Evolutionary conservation across 2,113 vertebrate species (phyloP).

Genomic region (Scatophagus argus): DNA sequence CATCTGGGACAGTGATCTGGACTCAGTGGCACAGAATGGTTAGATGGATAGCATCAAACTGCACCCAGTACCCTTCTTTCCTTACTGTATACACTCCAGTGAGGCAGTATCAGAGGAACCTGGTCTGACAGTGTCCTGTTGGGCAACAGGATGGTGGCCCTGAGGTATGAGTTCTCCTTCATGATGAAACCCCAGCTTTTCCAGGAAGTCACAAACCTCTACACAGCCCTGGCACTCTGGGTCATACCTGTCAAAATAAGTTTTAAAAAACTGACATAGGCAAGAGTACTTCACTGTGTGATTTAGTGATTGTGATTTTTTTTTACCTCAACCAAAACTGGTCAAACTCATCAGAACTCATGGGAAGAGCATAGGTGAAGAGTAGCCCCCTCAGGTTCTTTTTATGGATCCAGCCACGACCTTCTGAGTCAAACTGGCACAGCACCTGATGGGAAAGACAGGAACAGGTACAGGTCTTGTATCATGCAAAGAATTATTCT

Average conservation of each 20-base stretch:
- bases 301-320: not conserved
- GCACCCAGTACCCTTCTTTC: not conserved
- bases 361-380: conserved; percentile 79
- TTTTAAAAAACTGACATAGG: not conserved
- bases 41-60: not conserved
- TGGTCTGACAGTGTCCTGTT: not conserved
- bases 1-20: not conserved
- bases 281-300: not conserved
- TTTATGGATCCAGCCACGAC: conserved; percentile 75
- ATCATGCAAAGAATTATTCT: not conserved
- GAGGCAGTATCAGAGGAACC: not conserved
- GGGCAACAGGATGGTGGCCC: not conserved
- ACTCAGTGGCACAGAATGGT: not conserved
- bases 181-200: conserved; percentile 67
- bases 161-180: not conserved
- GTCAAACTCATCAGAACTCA: conserved; percentile 82
- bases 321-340: conserved; percentile 84
- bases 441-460: conserved; percentile 72
- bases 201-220: conserved; percentile 81
- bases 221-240: conserved; percentile 75
- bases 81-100: conserved; percentile 15
- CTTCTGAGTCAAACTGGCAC: conserved; percentile 73
- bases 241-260: conserved; percentile 79
- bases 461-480: not conserved
- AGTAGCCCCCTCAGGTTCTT: conserved; percentile 77